A percentile compares a stretch with the other conserved stretches of the same genome.
Conservation (phyloP, 1,140 invertebrate genomes). For the Drosophila sucinea region DNA sequence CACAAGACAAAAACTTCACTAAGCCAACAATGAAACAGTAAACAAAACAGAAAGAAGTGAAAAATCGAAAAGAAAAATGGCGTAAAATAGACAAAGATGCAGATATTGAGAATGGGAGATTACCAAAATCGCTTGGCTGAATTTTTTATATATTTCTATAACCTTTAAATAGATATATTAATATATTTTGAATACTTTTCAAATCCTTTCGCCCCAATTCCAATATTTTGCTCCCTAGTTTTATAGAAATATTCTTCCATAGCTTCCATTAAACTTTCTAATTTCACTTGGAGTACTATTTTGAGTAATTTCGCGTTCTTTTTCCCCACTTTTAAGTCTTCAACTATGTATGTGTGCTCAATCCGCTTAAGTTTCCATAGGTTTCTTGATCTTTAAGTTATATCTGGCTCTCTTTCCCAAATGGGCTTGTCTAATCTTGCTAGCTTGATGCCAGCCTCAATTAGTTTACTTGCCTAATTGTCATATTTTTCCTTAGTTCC, state of each 20-base stretch:
- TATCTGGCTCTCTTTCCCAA: too few relatives aligned
- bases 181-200: too few relatives aligned
- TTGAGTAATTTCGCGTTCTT: too few relatives aligned
- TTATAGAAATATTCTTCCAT: too few relatives aligned
- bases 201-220: too few relatives aligned
- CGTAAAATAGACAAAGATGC: neutral
- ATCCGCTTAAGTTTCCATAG: neutral
- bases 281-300: too few relatives aligned
- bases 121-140: neutral
- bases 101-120: neutral
- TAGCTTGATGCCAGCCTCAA: slow-evolving; percentile 44
- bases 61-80: neutral
- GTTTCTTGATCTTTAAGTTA: neutral
- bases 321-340: too few relatives aligned
- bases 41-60: slow-evolving; percentile 6
- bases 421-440: slow-evolving; percentile 27
- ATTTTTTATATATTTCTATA: neutral
- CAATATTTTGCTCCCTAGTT: too few relatives aligned
- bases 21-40: slow-evolving; percentile 18
- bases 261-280: too few relatives aligned
- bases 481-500: slow-evolving; percentile 44
- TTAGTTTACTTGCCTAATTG: slow-evolving; percentile 53
- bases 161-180: neutral
- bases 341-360: neutral
- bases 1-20: slow-evolving; percentile 44